Conservation (phyloP, 2,797 vertebrate genomes). For the Basileuterus tristriatus region DNA sequence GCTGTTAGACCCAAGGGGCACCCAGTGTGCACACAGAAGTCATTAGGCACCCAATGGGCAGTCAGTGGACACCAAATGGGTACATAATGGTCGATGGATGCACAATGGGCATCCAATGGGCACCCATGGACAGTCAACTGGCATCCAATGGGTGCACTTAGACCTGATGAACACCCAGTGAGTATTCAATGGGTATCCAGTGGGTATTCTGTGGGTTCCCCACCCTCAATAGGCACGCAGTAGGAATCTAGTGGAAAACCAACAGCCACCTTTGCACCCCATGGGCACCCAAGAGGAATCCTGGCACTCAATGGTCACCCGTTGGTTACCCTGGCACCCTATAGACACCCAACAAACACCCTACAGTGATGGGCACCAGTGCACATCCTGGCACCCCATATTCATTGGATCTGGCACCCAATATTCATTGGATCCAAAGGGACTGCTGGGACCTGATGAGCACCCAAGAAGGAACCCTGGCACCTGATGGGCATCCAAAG, state of each 20-base stretch:
- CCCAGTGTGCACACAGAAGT: fast-evolving
- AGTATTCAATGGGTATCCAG: neutral
- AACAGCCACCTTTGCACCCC: neutral
- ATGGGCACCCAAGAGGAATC: neutral
- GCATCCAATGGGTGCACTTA: neutral
- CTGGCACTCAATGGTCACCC: neutral
- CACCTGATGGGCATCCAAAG: neutral
- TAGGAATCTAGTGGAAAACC: neutral
- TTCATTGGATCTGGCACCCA: neutral
- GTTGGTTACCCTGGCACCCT: neutral
- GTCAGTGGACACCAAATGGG: neutral
- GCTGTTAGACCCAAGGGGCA: neutral
- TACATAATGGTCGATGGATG: neutral
- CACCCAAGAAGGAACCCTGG: neutral
- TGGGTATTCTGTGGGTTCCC: neutral
- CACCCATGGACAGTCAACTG: neutral
- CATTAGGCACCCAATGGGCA: neutral
- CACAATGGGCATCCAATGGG: neutral
- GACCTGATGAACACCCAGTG: no score
- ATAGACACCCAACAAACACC: neutral
- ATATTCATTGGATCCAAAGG: neutral
- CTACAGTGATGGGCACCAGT: neutral
- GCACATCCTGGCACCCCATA: neutral
- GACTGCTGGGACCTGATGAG: neutral
- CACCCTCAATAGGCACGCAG: neutral